Conservation (phyloP, 2,888 invertebrate species). For the Syrista parreyssii region DNA sequence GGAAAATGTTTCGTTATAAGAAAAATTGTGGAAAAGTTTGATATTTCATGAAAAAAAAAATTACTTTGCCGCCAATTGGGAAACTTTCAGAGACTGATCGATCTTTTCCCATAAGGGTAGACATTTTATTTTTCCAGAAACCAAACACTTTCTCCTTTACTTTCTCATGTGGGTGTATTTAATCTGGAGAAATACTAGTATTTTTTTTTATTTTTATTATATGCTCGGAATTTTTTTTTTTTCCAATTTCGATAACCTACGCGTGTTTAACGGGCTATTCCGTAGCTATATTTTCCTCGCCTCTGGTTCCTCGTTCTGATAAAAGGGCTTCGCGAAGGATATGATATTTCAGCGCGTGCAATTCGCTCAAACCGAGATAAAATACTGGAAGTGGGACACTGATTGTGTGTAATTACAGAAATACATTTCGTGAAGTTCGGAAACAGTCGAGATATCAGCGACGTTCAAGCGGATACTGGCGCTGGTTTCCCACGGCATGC, state of each 20-base stretch:
- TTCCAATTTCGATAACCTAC: too few species aligned
- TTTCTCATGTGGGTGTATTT: background rate
- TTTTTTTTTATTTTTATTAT: too few species aligned
- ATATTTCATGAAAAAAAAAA: background rate
- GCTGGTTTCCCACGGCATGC: background rate
- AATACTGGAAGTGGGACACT: background rate
- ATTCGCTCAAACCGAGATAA: background rate
- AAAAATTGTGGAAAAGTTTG: background rate
- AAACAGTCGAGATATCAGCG: background rate
- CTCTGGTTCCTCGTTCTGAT: background rate
- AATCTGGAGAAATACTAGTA: background rate
- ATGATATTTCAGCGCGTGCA: background rate
- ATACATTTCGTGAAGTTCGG: background rate
- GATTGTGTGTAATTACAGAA: background rate
- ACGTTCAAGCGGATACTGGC: background rate
- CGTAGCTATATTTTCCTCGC: background rate
- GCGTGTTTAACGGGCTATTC: background rate
- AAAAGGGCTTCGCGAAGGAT: background rate
- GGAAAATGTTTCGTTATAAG: background rate
- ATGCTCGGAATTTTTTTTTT: too few species aligned
- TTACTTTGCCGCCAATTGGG: too few species aligned
- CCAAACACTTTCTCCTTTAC: too few species aligned
- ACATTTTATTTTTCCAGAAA: background rate
- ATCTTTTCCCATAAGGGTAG: background rate
- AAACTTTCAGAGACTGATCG: background rate